phyloP scores from a whole-genome alignment of 2,888 invertebrate species.

The Harpagoxenus sublaevis region DNA sequence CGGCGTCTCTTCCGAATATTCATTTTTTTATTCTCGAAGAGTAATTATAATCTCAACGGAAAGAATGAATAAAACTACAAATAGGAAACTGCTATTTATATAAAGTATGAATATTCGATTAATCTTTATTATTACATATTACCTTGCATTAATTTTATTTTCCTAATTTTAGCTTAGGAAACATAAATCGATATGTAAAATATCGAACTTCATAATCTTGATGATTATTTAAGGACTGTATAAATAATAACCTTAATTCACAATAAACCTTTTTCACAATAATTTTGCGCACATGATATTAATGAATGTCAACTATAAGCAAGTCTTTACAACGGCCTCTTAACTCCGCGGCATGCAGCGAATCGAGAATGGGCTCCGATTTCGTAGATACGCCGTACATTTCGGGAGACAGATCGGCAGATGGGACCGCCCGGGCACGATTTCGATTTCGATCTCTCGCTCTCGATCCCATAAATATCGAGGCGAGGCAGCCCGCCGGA shows the following conservation, averaged over 20 bases:
- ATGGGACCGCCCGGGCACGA: slow-evolving; percentile 70
- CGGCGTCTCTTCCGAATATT: neutral
- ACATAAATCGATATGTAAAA: neutral
- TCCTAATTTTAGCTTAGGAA: neutral
- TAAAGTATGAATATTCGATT: neutral
- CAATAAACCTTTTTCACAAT: neutral
- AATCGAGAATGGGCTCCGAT: slow-evolving; percentile 34
- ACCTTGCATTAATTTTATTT: neutral
- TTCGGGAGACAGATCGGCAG: slow-evolving; percentile 64
- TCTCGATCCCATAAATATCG: slow-evolving; percentile 81
- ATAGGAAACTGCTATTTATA: neutral
- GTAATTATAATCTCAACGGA: neutral
- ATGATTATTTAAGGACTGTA: neutral
- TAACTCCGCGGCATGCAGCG: neutral
- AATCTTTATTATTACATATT: neutral
- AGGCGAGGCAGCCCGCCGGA: slow-evolving; percentile 70
- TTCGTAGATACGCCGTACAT: slow-evolving; percentile 50
- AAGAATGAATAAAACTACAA: neutral
- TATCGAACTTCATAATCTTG: neutral
- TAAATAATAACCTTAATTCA: neutral
- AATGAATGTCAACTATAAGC: neutral
- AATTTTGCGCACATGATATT: neutral
- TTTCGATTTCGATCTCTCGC: slow-evolving; percentile 80
- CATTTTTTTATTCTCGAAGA: neutral
- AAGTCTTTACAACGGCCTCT: neutral